phyloP scores from a whole-genome alignment of 2,888 invertebrate genomes.

The Tetheella fluctuosa region DNA sequence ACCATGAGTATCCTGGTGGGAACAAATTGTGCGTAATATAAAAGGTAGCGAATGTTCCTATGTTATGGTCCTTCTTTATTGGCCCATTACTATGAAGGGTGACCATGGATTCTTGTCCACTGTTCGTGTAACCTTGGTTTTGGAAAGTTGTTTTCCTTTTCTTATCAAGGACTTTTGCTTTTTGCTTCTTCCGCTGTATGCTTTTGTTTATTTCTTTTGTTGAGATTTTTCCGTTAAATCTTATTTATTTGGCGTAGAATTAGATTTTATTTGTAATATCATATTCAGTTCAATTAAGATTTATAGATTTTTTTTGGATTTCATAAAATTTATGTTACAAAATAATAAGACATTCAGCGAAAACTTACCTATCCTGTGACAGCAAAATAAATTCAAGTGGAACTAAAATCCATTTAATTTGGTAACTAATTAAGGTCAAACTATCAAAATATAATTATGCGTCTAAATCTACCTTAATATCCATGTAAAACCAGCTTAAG shows the following conservation, averaged over 20 bases:
- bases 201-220: neutral
- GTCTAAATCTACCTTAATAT: slow-evolving; percentile 29
- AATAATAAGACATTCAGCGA: neutral
- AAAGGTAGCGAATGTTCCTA: neutral
- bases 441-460: slow-evolving; percentile 15
- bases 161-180: neutral
- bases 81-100: neutral
- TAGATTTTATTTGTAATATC: neutral
- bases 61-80: slow-evolving; percentile 4
- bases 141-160: slow-evolving; percentile 9
- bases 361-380: neutral
- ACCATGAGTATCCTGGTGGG: neutral
- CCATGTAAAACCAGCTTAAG: slow-evolving; percentile 33
- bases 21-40: slow-evolving; percentile 7
- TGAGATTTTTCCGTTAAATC: neutral
- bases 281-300: too few relatives aligned
- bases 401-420: neutral
- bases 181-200: neutral
- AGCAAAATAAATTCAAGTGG: neutral
- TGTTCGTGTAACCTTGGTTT: slow-evolving; percentile 1
- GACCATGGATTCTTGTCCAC: slow-evolving; percentile 7
- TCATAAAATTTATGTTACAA: neutral
- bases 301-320: too few relatives aligned
- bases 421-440: slow-evolving; percentile 8
- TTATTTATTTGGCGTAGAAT: neutral